Percentiles rank a stretch among this genome's conserved stretches.
phyloP scores from a whole-genome alignment of 1,140 invertebrate genomes.

The Euschistus heros region DNA sequence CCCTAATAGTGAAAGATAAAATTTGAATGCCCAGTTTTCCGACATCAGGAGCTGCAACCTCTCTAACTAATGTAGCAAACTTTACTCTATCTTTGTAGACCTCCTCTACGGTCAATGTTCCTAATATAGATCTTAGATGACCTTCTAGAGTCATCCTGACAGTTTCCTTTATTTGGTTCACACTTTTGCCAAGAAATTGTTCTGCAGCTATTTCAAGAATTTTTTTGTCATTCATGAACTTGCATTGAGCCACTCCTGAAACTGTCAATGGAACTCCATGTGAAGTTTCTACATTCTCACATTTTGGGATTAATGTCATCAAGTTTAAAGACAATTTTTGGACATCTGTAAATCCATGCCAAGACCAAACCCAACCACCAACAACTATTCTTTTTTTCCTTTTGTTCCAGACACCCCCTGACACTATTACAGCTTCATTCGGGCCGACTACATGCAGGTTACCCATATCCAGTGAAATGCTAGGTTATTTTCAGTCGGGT shows the following conservation, averaged over 20 bases:
- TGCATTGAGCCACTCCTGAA: constrained; percentile 93
- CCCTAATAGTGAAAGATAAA: constrained; percentile 95
- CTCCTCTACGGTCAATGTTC: constrained; percentile 95
- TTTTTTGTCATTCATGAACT: constrained; percentile 94
- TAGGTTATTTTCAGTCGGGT: no score
- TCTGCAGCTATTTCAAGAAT: constrained; percentile 91
- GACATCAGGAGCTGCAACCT: constrained; percentile 94
- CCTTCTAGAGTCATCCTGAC: constrained; percentile 94
- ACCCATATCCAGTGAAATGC: no score
- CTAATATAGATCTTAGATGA: constrained; percentile 88
- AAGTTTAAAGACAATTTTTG: constrained; percentile 74
- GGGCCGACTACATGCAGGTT: no score
- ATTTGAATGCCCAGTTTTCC: constrained; percentile 98
- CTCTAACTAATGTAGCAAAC: constrained; percentile 88
- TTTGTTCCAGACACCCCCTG: constrained; percentile 90
- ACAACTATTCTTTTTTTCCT: constrained; percentile 86
- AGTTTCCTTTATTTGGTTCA: constrained; percentile 83
- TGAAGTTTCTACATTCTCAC: constrained; percentile 90
- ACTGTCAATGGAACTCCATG: constrained; percentile 92
- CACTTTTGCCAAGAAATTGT: constrained; percentile 89
- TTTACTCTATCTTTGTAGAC: constrained; percentile 95
- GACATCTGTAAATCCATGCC: constrained; percentile 94
- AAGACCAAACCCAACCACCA: constrained; percentile 96
- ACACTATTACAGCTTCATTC: constrained; percentile 29
- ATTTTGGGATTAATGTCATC: constrained; percentile 93